Conservation (phyloP, 2,113 vertebrate species). For the Corvus moneduloides region DNA sequence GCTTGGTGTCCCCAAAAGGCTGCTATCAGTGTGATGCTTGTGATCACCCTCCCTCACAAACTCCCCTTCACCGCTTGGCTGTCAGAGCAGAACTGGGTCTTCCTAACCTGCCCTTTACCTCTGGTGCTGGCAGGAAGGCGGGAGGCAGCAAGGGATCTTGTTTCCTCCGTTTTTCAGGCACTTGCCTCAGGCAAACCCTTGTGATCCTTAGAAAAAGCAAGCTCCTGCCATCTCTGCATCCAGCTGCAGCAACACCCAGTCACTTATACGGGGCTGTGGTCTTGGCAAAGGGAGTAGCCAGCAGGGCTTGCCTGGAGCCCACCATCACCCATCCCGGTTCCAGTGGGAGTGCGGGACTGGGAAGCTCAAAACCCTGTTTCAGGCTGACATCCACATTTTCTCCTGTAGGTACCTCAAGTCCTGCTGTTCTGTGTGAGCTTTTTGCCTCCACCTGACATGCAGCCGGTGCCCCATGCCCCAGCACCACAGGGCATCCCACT, state of each 20-base stretch:
- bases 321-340: rapidly evolving
- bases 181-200: background rate
- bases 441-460: rapidly evolving
- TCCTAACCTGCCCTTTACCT: constrained; percentile 30
- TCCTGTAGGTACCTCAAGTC: background rate
- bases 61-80: background rate
- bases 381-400: background rate
- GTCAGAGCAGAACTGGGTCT: background rate
- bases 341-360: background rate
- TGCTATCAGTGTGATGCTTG: background rate
- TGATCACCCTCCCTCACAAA: background rate
- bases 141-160: background rate
- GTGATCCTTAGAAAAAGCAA: background rate
- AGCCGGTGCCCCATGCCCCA: background rate
- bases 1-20: background rate
- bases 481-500: rapidly evolving
- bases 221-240: background rate
- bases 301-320: background rate
- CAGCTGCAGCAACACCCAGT: background rate
- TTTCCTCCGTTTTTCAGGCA: background rate
- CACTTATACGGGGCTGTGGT: rapidly evolving
- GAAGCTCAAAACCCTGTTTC: background rate
- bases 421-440: background rate
- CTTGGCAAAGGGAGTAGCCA: background rate
- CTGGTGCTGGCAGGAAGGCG: background rate